Percentiles rank a stretch among this genome's conserved stretches.
Conservation (phyloP, 2,113 vertebrate species). For the Oenanthe oenanthe region DNA sequence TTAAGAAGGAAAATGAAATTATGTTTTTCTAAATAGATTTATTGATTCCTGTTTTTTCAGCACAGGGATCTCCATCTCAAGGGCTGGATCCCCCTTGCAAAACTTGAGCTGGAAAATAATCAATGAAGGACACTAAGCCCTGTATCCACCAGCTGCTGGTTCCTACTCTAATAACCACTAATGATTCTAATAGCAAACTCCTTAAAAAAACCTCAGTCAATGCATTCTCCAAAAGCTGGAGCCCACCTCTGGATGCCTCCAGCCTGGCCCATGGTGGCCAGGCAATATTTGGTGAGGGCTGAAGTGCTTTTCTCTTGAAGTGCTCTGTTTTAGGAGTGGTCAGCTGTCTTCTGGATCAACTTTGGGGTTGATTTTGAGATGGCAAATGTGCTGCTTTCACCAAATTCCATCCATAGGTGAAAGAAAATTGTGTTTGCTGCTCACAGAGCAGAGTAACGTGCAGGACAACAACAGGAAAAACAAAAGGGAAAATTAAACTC, state of each 20-base stretch:
- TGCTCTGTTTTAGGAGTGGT: background rate
- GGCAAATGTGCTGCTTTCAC: background rate
- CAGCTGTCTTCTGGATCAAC: background rate
- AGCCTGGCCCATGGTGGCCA: background rate
- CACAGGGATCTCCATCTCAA: background rate
- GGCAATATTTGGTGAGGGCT: background rate
- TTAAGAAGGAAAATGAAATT: constrained; percentile 54
- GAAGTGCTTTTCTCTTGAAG: accelerated
- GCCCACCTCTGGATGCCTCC: background rate
- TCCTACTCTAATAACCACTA: background rate
- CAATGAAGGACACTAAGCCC: background rate
- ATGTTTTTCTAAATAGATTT: constrained; percentile 6
- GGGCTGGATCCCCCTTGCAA: background rate
- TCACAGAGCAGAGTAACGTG: background rate
- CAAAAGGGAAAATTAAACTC: background rate
- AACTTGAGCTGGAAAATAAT: background rate
- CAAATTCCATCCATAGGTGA: background rate
- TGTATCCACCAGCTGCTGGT: background rate
- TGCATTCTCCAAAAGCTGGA: background rate
- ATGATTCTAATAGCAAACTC: background rate
- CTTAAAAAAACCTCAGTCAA: background rate
- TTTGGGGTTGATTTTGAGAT: background rate
- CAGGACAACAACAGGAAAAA: background rate
- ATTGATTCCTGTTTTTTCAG: background rate
- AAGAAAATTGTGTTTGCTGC: background rate